Percentiles rank a stretch among this genome's conserved stretches.
phyloP scores from a whole-genome alignment of 2,797 vertebrate genomes.

The Pseudochaenichthys georgianus region DNA sequence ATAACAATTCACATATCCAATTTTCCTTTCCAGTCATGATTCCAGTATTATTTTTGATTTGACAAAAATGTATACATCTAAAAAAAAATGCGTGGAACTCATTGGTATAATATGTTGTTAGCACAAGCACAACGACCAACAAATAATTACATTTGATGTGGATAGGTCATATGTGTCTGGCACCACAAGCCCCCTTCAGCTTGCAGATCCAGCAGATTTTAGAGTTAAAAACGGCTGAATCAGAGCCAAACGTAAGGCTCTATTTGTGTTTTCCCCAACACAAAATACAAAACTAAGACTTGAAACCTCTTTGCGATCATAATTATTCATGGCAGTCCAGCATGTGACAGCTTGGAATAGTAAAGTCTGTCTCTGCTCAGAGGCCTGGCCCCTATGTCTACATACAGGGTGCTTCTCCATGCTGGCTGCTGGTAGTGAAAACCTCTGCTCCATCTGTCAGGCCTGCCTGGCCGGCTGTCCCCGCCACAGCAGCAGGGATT shows the following conservation, averaged over 20 bases:
- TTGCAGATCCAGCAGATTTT: neutral
- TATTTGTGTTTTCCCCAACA: neutral
- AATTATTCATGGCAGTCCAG: constrained; percentile 7
- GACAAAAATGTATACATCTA: neutral
- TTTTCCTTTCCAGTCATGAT: neutral
- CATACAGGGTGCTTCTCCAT: constrained; percentile 36
- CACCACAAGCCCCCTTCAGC: constrained; percentile 1
- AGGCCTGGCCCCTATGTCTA: constrained; percentile 1
- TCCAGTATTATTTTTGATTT: neutral
- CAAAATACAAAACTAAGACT: neutral
- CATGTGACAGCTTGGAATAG: constrained; percentile 11
- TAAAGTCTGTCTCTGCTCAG: neutral
- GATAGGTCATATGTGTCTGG: constrained; percentile 6
- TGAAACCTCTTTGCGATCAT: neutral
- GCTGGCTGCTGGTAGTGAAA: constrained; percentile 50
- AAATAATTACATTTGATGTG: neutral
- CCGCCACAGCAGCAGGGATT: constrained; percentile 70
- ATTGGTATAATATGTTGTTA: neutral
- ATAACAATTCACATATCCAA: neutral
- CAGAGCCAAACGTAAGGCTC: neutral
- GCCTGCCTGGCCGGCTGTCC: constrained; percentile 53
- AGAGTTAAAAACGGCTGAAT: constrained; percentile 12
- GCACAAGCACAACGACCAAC: neutral
- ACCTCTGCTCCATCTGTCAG: constrained; percentile 78
- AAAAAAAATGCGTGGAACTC: neutral